Evolutionary conservation across 2,888 invertebrate genomes (phyloP).

Genomic region (Pyrrhia umbra): DNA sequence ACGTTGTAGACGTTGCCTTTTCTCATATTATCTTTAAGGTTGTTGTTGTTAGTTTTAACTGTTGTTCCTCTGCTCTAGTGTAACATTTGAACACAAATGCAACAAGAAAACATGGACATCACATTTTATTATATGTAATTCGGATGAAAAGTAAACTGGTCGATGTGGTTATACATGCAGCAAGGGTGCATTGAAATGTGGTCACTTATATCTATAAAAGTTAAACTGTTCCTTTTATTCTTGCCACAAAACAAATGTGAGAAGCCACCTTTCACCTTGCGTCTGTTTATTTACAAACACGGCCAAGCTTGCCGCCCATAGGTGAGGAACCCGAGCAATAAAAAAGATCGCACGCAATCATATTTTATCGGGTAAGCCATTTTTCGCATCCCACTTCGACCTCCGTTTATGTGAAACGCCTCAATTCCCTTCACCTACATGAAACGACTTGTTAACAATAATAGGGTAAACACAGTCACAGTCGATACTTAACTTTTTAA

Average conservation of each 20-base stretch:
- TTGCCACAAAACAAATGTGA: slow-evolving; percentile 31
- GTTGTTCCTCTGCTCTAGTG: neutral
- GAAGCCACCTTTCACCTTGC: slow-evolving; percentile 35
- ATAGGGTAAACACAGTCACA: slow-evolving; percentile 55
- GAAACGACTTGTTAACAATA: slow-evolving; percentile 81
- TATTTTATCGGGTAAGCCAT: slow-evolving; percentile 85
- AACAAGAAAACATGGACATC: neutral
- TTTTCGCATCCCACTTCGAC: slow-evolving; percentile 70
- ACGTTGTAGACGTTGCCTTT: neutral
- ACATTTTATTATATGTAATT: too few species aligned
- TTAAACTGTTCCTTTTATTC: neutral
- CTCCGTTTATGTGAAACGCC: slow-evolving; percentile 74
- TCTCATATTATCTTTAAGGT: neutral
- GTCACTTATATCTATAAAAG: neutral
- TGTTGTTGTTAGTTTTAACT: slow-evolving; percentile 1
- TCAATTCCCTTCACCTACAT: slow-evolving; percentile 77
- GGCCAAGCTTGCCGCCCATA: slow-evolving; percentile 54
- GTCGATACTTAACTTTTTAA: neutral
- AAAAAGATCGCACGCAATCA: slow-evolving; percentile 85
- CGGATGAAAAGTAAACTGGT: too few species aligned
- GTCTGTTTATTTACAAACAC: slow-evolving; percentile 65
- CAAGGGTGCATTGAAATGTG: neutral
- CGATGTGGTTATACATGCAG: neutral
- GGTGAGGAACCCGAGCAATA: slow-evolving; percentile 72
- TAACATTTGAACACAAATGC: neutral